These are phyloP conservation scores for Muricea muricata DNA, from an alignment of 92 coral and sea anemone genomes.

Conservation along the genomic window DNA sequence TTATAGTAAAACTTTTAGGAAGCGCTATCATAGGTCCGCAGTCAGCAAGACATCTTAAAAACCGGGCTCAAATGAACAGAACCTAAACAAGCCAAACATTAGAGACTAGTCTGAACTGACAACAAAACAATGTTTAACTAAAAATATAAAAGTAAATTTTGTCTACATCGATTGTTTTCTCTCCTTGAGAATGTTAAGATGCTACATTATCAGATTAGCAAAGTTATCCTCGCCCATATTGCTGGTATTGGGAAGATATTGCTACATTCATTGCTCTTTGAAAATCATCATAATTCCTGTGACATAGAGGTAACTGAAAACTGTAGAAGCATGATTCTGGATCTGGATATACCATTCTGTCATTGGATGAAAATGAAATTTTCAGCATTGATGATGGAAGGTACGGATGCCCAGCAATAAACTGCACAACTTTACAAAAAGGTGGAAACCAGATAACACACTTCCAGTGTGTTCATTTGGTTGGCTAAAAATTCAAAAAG, in stretches of 20 bases:
- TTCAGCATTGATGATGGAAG: constrained; percentile 42
- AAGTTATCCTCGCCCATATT: constrained; percentile 62
- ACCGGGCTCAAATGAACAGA: no score
- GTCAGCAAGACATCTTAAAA: no score
- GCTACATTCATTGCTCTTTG: constrained; percentile 61
- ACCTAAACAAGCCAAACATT: no score
- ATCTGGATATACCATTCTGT: constrained; percentile 51
- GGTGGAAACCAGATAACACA: not conserved
- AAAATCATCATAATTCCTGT: constrained; percentile 21
- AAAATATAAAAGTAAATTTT: not conserved
- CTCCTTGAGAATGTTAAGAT: not conserved
- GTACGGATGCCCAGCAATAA: constrained; percentile 62
- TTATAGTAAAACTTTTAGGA: no score
- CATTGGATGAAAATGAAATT: no score
- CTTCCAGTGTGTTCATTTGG: not conserved
- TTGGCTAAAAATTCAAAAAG: not conserved
- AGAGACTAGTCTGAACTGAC: no score
- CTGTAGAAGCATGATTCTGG: constrained; percentile 60
- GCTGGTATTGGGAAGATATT: constrained; percentile 44
- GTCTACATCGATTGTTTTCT: not conserved
- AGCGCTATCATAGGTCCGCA: no score
- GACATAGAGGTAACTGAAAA: constrained; percentile 41
- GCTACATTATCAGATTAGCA: not conserved
- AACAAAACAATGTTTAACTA: not conserved
- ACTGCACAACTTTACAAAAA: constrained; percentile 35